Percentiles rank a stretch among this genome's conserved stretches.
Conservation (phyloP, 2,888 invertebrate species). For the Zygothrica quintamaculata region DNA sequence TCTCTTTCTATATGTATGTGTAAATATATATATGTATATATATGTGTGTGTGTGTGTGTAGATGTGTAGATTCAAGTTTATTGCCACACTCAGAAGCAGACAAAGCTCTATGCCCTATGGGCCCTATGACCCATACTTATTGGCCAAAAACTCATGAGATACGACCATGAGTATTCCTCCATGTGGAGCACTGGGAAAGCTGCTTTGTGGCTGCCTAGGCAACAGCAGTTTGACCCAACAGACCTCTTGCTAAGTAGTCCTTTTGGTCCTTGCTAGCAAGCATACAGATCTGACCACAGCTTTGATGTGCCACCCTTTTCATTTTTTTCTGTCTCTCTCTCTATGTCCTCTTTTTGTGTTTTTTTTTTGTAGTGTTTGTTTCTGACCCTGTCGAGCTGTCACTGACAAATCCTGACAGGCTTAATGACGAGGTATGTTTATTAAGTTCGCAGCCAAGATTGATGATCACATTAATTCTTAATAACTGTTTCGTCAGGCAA, state of each 20-base stretch:
- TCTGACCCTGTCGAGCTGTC: background rate
- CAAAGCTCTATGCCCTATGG: constrained; percentile 44
- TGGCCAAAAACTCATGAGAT: constrained; percentile 39
- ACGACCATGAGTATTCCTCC: background rate
- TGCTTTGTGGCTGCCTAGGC: constrained; percentile 53
- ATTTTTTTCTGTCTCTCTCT: background rate
- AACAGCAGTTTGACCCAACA: constrained; percentile 29
- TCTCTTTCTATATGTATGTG: constrained; percentile 11
- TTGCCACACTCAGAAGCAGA: constrained; percentile 64
- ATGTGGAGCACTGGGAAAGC: constrained; percentile 45
- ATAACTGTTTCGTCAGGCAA: no score
- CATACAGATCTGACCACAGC: constrained; percentile 41
- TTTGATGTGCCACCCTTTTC: constrained; percentile 33
- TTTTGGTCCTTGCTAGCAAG: constrained; percentile 21
- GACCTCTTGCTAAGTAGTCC: constrained; percentile 43
- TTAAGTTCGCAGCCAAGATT: constrained; percentile 33
- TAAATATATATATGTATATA: background rate
- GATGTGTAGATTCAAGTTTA: constrained; percentile 63
- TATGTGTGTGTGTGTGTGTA: background rate
- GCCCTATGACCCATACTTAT: constrained; percentile 23
- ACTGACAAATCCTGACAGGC: constrained; percentile 32
- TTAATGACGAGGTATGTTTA: constrained; percentile 35
- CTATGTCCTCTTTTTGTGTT: background rate
- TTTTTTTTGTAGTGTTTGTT: background rate
- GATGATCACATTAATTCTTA: constrained; percentile 21